Evolutionary conservation across 2,888 invertebrate genomes (phyloP), one percentile per base, ranked within the genome.

Genomic region (Drosophila monieri): DNA sequence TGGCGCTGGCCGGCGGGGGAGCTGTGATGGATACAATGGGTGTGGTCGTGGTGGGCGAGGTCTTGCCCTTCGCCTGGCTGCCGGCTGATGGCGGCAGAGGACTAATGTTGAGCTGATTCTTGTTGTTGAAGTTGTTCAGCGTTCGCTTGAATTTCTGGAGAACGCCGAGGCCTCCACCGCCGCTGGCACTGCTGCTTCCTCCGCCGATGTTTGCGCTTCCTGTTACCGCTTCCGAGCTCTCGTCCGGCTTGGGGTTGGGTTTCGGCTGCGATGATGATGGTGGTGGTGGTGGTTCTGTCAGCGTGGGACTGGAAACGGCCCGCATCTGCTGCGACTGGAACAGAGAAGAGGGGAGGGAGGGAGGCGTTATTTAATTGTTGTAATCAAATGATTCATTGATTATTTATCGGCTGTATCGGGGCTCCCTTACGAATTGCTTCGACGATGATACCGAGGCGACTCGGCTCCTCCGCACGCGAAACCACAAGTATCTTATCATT

Each of bases 141-240:
- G 94, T 95, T 88, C 95, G 95, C 66, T 94, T 93, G 90, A 95
- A 95, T 91, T 95, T 95, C 84, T 95, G 94, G 74, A 95, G 90
- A 39, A 95, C 94, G 88, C 94, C 88, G 27, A 89, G 77, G 64
- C 75, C 81, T 52, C 80, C 77, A 48, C 51, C 51, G 30, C 51
- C 43, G 14, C 35, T 56, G 46, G 48, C 32, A 18, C 37, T 41
- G 15, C 56, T 39, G 21, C 39, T 6, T 18, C 39, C 39, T 9
- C 15, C 39, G 9, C 39, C 67, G 54, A 27, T 71, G 54, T 41
- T 74, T 39, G 44, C 55, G 37, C 48, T 60, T 55, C 52, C 52
- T 59, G 68, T 62, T 55, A 46, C 52, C 53, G 55, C 58, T n/a
- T 68, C 61, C 6, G 57, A 12, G 12, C 30, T 23, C 23, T 61